phyloP scores from a whole-genome alignment of 1,140 invertebrate species.

The Spodoptera litura region DNA sequence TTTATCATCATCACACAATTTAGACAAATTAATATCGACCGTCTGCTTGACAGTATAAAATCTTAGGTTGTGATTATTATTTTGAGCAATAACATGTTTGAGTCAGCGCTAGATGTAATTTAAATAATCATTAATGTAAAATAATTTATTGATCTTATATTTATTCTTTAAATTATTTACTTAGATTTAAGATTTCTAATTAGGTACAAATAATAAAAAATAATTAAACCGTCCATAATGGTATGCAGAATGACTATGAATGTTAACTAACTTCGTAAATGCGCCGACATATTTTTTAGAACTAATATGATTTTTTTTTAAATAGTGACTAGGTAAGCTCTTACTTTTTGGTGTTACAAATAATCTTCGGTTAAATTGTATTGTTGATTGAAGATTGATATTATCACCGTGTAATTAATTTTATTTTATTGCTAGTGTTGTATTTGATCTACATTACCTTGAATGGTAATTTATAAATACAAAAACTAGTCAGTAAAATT shows the following conservation, averaged over 20 bases:
- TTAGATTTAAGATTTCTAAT: slow-evolving; percentile 33
- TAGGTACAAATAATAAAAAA: slow-evolving; percentile 47
- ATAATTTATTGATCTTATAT: slow-evolving; percentile 42
- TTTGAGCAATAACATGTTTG: slow-evolving; percentile 30
- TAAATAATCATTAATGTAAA: slow-evolving; percentile 32
- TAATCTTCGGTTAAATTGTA: slow-evolving; percentile 16
- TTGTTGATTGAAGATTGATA: neutral
- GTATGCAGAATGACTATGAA: neutral
- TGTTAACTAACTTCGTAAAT: slow-evolving; percentile 12
- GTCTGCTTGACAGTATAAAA: neutral
- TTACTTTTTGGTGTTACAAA: neutral
- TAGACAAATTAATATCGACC: neutral
- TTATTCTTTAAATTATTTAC: slow-evolving; percentile 45
- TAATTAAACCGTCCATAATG: neutral
- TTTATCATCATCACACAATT: too few relatives aligned
- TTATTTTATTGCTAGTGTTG: slow-evolving; percentile 30
- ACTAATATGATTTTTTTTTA: too few relatives aligned
- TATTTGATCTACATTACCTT: slow-evolving; percentile 35
- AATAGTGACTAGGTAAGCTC: too few relatives aligned
- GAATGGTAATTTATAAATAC: slow-evolving; percentile 26
- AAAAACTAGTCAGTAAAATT: slow-evolving; percentile 21
- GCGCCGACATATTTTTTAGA: neutral
- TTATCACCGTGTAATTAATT: slow-evolving; percentile 4
- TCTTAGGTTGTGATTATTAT: slow-evolving; percentile 11
- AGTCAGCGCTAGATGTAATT: slow-evolving; percentile 45